phyloP scores from a whole-genome alignment of 1,140 invertebrate genomes.

The Neodiprion virginianus region DNA sequence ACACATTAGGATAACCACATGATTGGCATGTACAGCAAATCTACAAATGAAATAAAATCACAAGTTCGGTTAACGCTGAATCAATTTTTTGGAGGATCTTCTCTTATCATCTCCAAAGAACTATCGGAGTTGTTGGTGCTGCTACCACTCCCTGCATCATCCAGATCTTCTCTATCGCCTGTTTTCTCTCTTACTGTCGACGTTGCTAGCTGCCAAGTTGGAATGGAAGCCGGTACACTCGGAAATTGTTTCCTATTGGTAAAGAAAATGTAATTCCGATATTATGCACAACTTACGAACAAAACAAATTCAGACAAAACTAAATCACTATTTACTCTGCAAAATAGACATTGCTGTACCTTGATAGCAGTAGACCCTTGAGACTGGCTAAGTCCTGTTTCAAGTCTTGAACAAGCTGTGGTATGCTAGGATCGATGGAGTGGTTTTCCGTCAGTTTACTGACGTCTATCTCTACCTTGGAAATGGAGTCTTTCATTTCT shows the following conservation, averaged over 20 bases:
- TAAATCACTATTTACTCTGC: background rate
- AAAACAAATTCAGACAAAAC: constrained; percentile 12
- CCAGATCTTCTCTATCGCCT: constrained; percentile 49
- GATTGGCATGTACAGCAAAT: constrained; percentile 7
- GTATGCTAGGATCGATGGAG: constrained; percentile 55
- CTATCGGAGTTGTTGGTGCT: constrained; percentile 61
- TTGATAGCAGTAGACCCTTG: constrained; percentile 77
- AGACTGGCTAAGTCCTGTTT: constrained; percentile 78
- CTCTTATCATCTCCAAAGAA: constrained; percentile 61
- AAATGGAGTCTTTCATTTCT: constrained; percentile 67
- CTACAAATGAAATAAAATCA: constrained; percentile 10
- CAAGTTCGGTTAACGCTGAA: background rate
- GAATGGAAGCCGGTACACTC: constrained; percentile 75
- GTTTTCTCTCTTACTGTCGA: constrained; percentile 51
- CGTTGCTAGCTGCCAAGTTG: constrained; percentile 73
- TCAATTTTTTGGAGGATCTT: constrained; percentile 56
- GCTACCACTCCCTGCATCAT: constrained; percentile 58
- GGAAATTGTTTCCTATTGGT: constrained; percentile 76
- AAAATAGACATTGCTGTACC: constrained; percentile 55
- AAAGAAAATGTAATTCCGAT: constrained; percentile 28
- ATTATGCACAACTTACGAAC: constrained; percentile 12
- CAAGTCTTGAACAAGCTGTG: constrained; percentile 71
- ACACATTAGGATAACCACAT: background rate
- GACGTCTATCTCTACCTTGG: constrained; percentile 65
- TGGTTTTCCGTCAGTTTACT: constrained; percentile 64